Conservation (phyloP, 30 jellyfish, hydroid and myxozoan species). For the Hydra vulgaris region DNA sequence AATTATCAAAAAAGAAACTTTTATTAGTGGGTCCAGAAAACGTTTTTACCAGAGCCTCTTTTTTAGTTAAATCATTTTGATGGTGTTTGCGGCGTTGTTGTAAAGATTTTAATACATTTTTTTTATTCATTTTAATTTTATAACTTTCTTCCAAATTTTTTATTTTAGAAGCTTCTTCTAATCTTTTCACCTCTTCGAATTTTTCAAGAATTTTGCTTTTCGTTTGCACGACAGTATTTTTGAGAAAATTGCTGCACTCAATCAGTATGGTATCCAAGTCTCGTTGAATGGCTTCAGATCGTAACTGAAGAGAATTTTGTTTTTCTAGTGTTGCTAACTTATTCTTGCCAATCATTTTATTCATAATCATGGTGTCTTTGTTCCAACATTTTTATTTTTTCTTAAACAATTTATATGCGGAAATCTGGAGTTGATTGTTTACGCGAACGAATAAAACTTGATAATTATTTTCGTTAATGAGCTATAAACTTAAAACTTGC, state of each 20-base stretch:
- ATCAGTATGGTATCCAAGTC: background rate
- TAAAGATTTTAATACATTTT: no score
- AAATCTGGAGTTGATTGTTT: background rate
- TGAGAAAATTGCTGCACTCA: background rate
- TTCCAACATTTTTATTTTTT: no score
- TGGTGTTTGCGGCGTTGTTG: background rate
- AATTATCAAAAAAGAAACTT: no score
- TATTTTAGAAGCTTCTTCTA: no score
- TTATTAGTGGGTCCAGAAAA: background rate
- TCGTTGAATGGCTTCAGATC: background rate
- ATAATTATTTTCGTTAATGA: background rate
- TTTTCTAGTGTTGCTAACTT: background rate
- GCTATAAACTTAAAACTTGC: background rate
- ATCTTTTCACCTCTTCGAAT: background rate
- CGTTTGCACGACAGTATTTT: background rate
- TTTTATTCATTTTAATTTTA: background rate
- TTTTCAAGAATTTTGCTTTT: background rate
- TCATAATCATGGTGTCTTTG: background rate
- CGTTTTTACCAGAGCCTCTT: background rate
- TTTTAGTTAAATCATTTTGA: background rate
- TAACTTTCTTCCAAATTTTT: background rate
- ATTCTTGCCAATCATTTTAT: background rate
- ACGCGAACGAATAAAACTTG: background rate
- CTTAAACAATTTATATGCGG: background rate
- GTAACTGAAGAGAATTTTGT: background rate